Evolutionary conservation across 2,888 invertebrate genomes (phyloP), one percentile per base, ranked within the genome.

Genomic region (Zygaena filipendulae): DNA sequence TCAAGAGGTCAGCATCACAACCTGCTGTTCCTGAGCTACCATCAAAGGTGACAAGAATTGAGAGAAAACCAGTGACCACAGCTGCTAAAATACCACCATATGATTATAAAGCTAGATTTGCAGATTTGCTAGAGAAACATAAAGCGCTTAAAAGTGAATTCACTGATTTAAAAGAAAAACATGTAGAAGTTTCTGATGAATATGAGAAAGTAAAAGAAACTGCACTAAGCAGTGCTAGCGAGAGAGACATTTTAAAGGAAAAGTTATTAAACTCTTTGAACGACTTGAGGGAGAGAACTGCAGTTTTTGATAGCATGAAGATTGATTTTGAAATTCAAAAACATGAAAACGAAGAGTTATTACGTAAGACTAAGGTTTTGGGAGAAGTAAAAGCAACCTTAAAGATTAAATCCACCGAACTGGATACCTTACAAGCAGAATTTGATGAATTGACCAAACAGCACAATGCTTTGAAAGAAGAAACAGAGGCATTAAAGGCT

Each of bases 91-190:
- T 84, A 25, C 74, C 84, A 4, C 74, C 86, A 0, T 86, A 87
- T 57, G 87, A 87, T 47, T 86, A 81, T 38, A 86, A 88, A 56
- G 85, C 85, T 13, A 81, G 87, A 26, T 84, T 84, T 39, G 69
- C 81, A 47, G 82, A 84, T 42, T 64, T 89, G 26, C 52, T 77
- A 9, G 84, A 84, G 33, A 86, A 87, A 52, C 79, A 86, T 39
- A 82, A 82, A 38, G 52, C 43, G 1, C 56, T 86, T 7, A 84
- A 83, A 46, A 62, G 56, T 26, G 82, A 84, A 43, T 69, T 77
- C 32, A 79, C 60, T 22, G 70, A 77, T 10, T 52, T 84, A 18
- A 69, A 75, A 44, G 82, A 82, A 21, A 77, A 77, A 39, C 66
- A 83, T 33, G 68, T 82, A 38, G 80, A 81, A 37, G 57, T 82